Conservation (phyloP, 2,888 invertebrate species). For the Elegia similella region DNA sequence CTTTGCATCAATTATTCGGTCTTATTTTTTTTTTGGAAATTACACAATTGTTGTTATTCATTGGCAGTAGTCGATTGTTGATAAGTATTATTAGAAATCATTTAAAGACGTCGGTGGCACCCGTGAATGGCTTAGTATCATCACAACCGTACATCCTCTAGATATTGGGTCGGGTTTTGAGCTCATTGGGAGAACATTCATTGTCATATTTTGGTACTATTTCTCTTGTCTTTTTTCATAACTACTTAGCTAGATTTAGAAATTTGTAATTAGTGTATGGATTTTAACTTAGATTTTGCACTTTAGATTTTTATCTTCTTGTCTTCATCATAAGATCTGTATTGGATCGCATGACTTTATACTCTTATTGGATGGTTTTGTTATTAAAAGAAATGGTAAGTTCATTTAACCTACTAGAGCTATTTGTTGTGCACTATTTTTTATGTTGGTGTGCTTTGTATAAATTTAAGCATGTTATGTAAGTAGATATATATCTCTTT, state of each 20-base stretch:
- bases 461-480: constrained; percentile 36
- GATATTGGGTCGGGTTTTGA: constrained; percentile 59
- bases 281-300: constrained; percentile 73
- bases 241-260: constrained; percentile 54
- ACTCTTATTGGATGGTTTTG: constrained; percentile 42
- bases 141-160: constrained; percentile 66
- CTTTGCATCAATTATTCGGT: constrained; percentile 54
- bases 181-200: constrained; percentile 55
- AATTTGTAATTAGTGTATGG: constrained; percentile 56
- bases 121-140: constrained; percentile 79
- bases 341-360: constrained; percentile 56
- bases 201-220: constrained; percentile 65
- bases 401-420: constrained; percentile 29
- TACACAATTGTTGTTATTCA: constrained; percentile 42
- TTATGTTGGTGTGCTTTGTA: constrained; percentile 38
- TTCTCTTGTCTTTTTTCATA: constrained; percentile 61
- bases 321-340: constrained; percentile 57
- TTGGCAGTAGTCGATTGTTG: constrained; percentile 59
- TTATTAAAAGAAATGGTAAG: constrained; percentile 44
- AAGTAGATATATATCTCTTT: constrained; percentile 17
- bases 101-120: constrained; percentile 73
- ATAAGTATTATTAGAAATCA: constrained; percentile 58
- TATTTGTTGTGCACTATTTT: constrained; percentile 23
- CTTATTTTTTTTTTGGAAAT: constrained; percentile 53
- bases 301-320: constrained; percentile 69